phyloP scores from a whole-genome alignment of 1,140 invertebrate species.

The Anadara kagoshimensis region DNA sequence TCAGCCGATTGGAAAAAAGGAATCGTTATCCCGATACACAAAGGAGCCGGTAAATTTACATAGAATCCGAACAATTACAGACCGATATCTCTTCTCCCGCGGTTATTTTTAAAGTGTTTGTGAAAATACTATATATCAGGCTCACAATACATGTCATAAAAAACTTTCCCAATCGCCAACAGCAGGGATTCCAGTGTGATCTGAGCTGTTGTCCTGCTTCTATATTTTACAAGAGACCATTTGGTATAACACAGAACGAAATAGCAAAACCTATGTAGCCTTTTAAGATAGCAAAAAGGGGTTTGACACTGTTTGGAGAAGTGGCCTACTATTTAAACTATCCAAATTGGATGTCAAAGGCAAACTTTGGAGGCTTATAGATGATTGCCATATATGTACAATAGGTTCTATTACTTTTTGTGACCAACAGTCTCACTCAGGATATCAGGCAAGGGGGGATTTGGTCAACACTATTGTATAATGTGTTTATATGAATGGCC shows the following conservation, averaged over 20 bases:
- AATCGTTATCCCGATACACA: slow-evolving; percentile 11
- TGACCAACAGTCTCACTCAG: background rate
- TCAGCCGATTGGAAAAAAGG: slow-evolving; percentile 17
- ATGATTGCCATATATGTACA: slow-evolving; percentile 8
- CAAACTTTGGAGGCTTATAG: slow-evolving; percentile 1
- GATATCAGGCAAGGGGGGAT: slow-evolving; percentile 9
- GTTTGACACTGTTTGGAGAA: slow-evolving; percentile 12
- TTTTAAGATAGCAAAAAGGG: slow-evolving; percentile 14
- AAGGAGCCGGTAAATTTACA: slow-evolving; percentile 10
- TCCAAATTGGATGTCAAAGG: slow-evolving; percentile 3
- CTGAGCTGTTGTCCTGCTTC: slow-evolving; percentile 12
- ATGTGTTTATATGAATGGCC: slow-evolving; percentile 12
- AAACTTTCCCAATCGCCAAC: slow-evolving; percentile 7
- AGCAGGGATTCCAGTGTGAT: slow-evolving; percentile 18
- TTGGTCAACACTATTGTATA: slow-evolving; percentile 10
- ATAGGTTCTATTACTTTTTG: background rate
- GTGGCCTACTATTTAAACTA: background rate
- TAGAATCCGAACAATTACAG: slow-evolving; percentile 3
- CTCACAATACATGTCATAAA: background rate
- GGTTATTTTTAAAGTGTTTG: slow-evolving; percentile 6
- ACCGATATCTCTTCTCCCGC: background rate
- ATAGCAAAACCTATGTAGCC: background rate
- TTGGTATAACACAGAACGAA: background rate
- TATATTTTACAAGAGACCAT: slow-evolving; percentile 13
- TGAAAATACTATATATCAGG: background rate